These are phyloP conservation scores for Pachyrhynchus sulphureomaculatus DNA, from an alignment of 1,140 invertebrate species.

Conservation along the genomic window DNA sequence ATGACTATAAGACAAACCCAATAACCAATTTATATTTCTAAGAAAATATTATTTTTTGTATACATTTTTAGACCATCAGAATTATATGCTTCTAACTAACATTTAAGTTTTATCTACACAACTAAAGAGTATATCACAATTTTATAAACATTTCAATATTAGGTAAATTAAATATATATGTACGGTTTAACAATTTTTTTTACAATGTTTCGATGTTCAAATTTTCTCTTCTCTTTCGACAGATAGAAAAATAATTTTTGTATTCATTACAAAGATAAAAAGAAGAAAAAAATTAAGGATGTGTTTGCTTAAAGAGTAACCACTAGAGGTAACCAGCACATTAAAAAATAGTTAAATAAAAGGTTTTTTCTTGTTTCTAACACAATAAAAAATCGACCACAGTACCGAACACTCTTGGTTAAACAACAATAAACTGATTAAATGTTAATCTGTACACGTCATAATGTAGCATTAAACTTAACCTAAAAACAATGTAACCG, in stretches of 20 bases:
- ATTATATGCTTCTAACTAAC: slow-evolving; percentile 8
- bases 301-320: slow-evolving; percentile 18
- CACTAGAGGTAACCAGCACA: slow-evolving; percentile 40
- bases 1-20: no score
- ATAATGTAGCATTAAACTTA: slow-evolving; percentile 34
- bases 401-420: slow-evolving; percentile 43
- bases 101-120: neutral
- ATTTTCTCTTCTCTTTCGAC: slow-evolving; percentile 5
- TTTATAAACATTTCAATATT: slow-evolving; percentile 26
- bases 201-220: slow-evolving; percentile 19
- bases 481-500: slow-evolving; percentile 37
- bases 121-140: slow-evolving; percentile 25
- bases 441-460: slow-evolving; percentile 5
- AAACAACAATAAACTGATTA: neutral
- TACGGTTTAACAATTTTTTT: slow-evolving; percentile 23
- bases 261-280: neutral
- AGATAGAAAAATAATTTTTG: slow-evolving; percentile 5
- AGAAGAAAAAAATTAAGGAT: slow-evolving; percentile 7
- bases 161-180: slow-evolving; percentile 16
- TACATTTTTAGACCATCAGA: no score
- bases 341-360: slow-evolving; percentile 37
- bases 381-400: slow-evolving; percentile 45
- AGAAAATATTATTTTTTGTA: no score
- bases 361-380: slow-evolving; percentile 33
- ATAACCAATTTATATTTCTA: no score